These are phyloP conservation scores for Drosophila quinaria DNA, from an alignment of 2,888 invertebrate genomes.

Conservation along the genomic window DNA sequence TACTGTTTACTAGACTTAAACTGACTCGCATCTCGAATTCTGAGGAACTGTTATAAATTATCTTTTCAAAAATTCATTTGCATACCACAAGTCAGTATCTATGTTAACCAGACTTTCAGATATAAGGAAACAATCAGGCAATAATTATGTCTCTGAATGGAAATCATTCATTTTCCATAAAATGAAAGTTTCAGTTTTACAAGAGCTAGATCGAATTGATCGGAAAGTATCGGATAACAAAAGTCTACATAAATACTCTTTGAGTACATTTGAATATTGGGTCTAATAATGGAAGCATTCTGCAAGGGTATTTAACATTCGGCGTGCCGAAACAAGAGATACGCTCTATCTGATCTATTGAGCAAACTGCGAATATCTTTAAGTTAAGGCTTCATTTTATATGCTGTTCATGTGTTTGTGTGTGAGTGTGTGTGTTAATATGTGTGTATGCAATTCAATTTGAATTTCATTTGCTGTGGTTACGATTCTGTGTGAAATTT, in stretches of 20 bases:
- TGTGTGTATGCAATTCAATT: conserved; percentile 16
- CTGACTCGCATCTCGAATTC: background rate
- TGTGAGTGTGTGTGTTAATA: conserved; percentile 26
- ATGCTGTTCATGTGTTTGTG: background rate
- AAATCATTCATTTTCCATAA: too few species aligned
- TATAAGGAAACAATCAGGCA: too few species aligned
- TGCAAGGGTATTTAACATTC: conserved; percentile 8
- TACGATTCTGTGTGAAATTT: conserved; percentile 31
- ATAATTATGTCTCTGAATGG: too few species aligned
- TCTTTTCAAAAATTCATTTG: too few species aligned
- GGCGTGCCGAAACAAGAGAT: background rate
- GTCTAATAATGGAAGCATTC: background rate
- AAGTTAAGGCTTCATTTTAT: conserved; percentile 2
- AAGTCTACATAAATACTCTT: too few species aligned
- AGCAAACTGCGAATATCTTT: conserved; percentile 13
- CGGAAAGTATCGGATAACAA: background rate
- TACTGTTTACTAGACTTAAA: conserved; percentile 3
- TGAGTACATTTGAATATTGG: too few species aligned
- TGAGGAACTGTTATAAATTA: background rate
- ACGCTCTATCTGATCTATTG: conserved; percentile 10
- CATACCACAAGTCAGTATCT: too few species aligned
- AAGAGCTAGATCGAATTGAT: too few species aligned
- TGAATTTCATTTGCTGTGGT: conserved; percentile 17
- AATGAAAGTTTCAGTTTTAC: too few species aligned
- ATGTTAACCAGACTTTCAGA: too few species aligned